phyloP scores from a whole-genome alignment of 2,888 invertebrate genomes.

The Neria commutata region DNA sequence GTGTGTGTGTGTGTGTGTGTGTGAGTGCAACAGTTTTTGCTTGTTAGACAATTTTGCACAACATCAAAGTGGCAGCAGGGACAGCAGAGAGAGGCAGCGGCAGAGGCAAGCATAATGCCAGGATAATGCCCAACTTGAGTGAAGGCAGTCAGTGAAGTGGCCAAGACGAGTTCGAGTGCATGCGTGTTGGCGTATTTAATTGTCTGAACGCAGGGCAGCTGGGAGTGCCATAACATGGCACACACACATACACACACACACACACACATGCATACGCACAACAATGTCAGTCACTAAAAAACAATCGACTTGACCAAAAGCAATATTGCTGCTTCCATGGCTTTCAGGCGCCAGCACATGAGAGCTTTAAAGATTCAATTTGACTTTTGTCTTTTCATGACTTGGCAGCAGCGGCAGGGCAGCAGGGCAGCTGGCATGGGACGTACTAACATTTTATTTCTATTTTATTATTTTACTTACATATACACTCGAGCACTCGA shows the following conservation, averaged over 20 bases:
- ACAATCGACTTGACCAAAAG: no score
- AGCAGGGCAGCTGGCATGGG: no score
- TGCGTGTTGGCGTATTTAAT: conserved; percentile 20
- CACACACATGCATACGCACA: no score
- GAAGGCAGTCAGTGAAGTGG: background rate
- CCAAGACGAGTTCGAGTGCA: background rate
- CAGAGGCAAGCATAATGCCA: background rate
- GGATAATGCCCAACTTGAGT: background rate
- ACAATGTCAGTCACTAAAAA: no score
- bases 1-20: background rate
- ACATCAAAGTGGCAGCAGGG: background rate
- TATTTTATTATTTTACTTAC: no score
- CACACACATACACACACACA: no score
- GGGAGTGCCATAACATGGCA: no score
- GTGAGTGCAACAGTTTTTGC: conserved; percentile 3
- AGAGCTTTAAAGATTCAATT: conserved; percentile 22
- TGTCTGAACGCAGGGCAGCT: no score
- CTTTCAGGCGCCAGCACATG: conserved; percentile 1
- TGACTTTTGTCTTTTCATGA: conserved; percentile 14
- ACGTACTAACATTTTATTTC: background rate
- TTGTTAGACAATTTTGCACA: conserved; percentile 16
- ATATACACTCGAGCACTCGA: no score
- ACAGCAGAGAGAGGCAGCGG: background rate
- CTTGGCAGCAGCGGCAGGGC: background rate
- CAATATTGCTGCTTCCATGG: background rate